Base-by-base conservation (phyloP, 2,888 invertebrate genomes). In the Saturnia pavonia region DNA sequence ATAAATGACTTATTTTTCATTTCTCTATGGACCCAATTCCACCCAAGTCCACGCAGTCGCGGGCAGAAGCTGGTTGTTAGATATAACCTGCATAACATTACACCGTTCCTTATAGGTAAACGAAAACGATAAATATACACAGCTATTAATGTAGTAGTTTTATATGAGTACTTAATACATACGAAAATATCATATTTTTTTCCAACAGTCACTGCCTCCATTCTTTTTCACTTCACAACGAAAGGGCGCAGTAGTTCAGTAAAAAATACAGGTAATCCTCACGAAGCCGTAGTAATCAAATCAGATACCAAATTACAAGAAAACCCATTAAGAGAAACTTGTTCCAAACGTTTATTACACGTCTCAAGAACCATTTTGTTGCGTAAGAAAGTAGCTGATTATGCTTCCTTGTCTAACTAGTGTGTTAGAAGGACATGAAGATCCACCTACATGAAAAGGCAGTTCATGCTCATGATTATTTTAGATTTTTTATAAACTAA, bases 361-460 rank as follows among this genome's bases (percentile, higher is more conserved):
- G 57, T 60, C 40, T 40, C n/a, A 65, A 65, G 40, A n/a, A 40
- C 34, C 63, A 63, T 63, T 34, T 16, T 27, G 65, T 65, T 65
- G 65, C 65, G 65, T 65, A 65, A 65, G 65, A 40, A n/a, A 65
- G 65, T 65, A 40, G 65, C 65, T 65, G 65, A n/a, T 65, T 40
- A 22, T 65, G 40, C 65, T 9, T 40, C 40, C 16, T 40, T 65
- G 19, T 65, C 65, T 40, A n/a, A n/a, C 65, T 27, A n/a, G n/a
- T 65, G 65, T 40, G 40, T 65, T 65, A 40, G 65, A 65, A n/a
- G 19, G 65, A 65, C 40, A 65, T 19, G 40, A 7, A 19, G 19
- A 19, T 65, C 19, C 40, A 11, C 65, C 40, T 65, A 40, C 65
- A 65, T 40, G 19, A 40, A 40, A 65, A 60, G 14, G 12, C 57